These are phyloP conservation scores for Mus minutoides DNA, from an alignment of 2,797 vertebrate genomes.

Conservation along the genomic window DNA sequence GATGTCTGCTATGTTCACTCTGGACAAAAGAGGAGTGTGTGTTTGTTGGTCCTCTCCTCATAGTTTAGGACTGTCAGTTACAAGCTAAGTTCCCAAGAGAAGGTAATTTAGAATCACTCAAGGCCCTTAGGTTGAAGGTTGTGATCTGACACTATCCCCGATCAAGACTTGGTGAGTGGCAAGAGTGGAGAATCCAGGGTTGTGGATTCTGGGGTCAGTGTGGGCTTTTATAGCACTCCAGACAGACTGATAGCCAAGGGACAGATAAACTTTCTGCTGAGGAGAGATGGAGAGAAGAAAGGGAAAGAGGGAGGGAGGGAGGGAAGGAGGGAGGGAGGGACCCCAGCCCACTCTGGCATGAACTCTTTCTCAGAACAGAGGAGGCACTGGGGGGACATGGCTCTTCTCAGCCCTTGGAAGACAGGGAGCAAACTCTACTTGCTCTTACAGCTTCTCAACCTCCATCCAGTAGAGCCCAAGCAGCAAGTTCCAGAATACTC, in stretches of 20 bases:
- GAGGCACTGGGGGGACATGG: neutral
- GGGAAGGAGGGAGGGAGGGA: too few relatives aligned
- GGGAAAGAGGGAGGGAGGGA: too few relatives aligned
- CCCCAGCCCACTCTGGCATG: neutral
- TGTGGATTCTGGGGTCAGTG: neutral
- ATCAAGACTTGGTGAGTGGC: neutral
- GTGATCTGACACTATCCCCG: neutral
- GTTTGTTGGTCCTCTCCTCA: neutral
- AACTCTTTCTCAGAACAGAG: neutral
- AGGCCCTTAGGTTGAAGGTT: neutral
- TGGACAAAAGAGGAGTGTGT: neutral
- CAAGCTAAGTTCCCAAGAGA: neutral
- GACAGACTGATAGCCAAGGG: neutral
- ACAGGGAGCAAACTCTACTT: neutral
- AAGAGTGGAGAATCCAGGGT: neutral
- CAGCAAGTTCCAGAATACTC: neutral
- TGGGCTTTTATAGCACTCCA: neutral
- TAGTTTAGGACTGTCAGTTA: neutral
- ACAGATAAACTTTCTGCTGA: neutral
- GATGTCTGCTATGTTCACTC: neutral
- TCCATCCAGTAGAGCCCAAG: rapidly evolving
- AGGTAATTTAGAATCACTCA: neutral
- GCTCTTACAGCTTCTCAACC: neutral
- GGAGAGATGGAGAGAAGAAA: too few relatives aligned
- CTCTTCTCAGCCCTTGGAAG: neutral